phyloP scores from a whole-genome alignment of 2,113 vertebrate genomes.

The Aphyosemion australe region DNA sequence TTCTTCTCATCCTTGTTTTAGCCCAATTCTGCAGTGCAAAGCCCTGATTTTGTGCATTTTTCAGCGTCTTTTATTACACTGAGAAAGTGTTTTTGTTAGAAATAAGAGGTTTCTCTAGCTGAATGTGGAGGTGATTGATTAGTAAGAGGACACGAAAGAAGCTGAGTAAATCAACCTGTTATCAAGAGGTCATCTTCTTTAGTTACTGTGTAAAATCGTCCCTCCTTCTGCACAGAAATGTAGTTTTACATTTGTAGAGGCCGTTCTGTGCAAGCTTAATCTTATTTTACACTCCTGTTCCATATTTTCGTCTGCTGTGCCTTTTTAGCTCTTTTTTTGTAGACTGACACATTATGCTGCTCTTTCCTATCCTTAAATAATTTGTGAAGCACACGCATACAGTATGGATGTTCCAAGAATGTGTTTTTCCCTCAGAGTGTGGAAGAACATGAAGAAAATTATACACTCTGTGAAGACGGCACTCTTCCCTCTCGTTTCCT shows the following conservation, averaged over 20 bases:
- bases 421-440: constrained; percentile 33
- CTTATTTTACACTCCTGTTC: no score
- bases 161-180: constrained; percentile 2
- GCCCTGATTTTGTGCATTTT: constrained; percentile 30
- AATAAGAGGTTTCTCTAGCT: no score
- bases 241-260: no score
- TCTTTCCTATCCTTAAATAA: constrained; percentile 6
- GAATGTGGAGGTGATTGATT: background rate
- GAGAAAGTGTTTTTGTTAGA: no score
- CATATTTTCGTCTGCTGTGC: no score
- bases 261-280: no score
- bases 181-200: background rate
- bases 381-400: constrained; percentile 7
- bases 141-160: background rate
- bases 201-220: no score
- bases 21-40: constrained; percentile 21
- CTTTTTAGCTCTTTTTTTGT: background rate
- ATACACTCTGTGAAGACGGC: constrained; percentile 35
- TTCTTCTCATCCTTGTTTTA: constrained; percentile 43
- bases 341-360: background rate
- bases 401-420: constrained; percentile 12
- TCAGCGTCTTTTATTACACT: no score
- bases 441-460: constrained; percentile 64
- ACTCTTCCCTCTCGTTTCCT: background rate
- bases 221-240: no score